A percentile compares a stretch with the other conserved stretches of the same genome.
Conservation (phyloP, 2,797 vertebrate species). For the Phaenicophaeus curvirostris region DNA sequence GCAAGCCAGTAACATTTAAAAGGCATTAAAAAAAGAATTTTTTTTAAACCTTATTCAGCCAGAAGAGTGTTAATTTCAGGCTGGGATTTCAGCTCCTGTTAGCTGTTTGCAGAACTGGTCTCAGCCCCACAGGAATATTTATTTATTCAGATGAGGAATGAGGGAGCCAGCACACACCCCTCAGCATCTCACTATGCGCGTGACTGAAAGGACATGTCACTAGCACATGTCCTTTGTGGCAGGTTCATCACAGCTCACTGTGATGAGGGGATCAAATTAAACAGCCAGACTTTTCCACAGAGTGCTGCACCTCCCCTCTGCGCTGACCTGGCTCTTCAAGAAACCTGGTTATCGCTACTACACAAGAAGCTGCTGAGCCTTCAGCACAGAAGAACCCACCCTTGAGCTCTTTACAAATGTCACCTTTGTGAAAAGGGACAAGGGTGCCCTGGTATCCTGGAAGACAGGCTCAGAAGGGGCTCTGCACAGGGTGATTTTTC, state of each 20-base stretch:
- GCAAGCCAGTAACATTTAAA: not conserved
- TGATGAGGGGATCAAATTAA: not conserved
- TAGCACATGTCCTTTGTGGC: not conserved
- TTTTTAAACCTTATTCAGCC: not conserved
- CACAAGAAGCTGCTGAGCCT: not conserved
- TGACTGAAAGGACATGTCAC: not conserved
- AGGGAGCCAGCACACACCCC: not conserved
- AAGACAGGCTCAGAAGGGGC: not conserved
- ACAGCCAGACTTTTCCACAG: accelerated
- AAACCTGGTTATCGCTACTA: not conserved
- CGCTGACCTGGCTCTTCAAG: not conserved
- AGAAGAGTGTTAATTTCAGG: not conserved
- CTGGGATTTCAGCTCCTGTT: constrained; percentile 23
- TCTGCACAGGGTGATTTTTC: not conserved
- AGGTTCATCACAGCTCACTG: not conserved
- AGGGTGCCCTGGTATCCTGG: not conserved
- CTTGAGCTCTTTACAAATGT: not conserved
- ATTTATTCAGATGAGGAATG: not conserved
- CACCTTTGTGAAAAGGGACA: not conserved
- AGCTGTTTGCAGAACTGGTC: not conserved
- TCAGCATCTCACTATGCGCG: accelerated
- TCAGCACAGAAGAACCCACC: not conserved
- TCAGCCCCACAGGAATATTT: not conserved
- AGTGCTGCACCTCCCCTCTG: not conserved
- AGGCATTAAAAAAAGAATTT: not conserved